Percentiles rank a stretch among this genome's conserved stretches.
phyloP scores from a whole-genome alignment of 2,797 vertebrate species.

The Sebastes kiyomatsui region DNA sequence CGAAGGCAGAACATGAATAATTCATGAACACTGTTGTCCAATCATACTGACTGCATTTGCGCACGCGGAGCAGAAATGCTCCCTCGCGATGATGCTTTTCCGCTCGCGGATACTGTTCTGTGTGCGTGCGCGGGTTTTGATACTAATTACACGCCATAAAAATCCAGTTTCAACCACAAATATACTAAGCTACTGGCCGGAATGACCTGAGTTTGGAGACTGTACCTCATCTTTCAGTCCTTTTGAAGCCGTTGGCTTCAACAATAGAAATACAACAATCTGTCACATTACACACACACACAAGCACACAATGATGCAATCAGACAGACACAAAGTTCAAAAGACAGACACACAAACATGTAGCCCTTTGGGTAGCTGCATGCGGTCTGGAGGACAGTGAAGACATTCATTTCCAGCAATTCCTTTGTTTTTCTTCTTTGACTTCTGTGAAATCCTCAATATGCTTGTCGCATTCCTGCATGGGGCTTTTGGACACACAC shows the following conservation, averaged over 20 bases:
- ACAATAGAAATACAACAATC: background rate
- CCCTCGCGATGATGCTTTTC: too few relatives aligned
- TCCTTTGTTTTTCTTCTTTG: slow-evolving; percentile 32
- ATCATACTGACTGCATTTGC: too few relatives aligned
- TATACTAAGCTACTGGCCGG: background rate
- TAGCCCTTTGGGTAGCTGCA: slow-evolving; percentile 7
- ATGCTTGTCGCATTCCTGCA: slow-evolving; percentile 51
- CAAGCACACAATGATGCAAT: slow-evolving; percentile 6
- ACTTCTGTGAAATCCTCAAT: slow-evolving; percentile 39
- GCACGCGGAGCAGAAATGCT: too few relatives aligned
- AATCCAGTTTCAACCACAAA: background rate
- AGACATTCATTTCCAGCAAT: slow-evolving; percentile 13
- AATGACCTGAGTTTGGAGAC: background rate
- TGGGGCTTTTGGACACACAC: slow-evolving; percentile 25
- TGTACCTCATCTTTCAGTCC: background rate
- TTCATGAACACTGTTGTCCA: too few relatives aligned
- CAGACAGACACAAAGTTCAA: slow-evolving; percentile 14
- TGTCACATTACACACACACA: background rate
- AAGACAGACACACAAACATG: slow-evolving; percentile 7
- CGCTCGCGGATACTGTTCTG: too few relatives aligned
- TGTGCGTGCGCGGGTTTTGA: too few relatives aligned
- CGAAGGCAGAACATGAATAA: too few relatives aligned
- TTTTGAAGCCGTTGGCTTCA: background rate
- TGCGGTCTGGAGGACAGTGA: slow-evolving; percentile 21
- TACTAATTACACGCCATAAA: too few relatives aligned